Percentiles rank a stretch among this genome's conserved stretches.
Evolutionary conservation across 2,113 vertebrate species (phyloP).

Genomic region (Bambusicola thoracicus): DNA sequence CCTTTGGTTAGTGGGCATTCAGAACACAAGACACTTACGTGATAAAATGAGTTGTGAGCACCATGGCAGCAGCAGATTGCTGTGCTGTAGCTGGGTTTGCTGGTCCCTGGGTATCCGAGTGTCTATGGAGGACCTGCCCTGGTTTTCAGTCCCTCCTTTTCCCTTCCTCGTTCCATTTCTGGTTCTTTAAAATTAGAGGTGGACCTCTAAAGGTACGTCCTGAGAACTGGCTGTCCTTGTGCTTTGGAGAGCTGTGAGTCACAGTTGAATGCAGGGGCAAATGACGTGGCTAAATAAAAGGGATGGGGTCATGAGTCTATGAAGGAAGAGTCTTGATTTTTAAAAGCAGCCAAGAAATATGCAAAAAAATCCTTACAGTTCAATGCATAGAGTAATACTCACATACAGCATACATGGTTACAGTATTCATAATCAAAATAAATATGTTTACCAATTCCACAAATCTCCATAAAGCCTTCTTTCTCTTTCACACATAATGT

Average conservation of each 20-base stretch:
- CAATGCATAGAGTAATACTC: not conserved
- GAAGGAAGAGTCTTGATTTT: not conserved
- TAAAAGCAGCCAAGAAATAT: not conserved
- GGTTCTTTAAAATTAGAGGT: constrained; percentile 34
- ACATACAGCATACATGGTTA: not conserved
- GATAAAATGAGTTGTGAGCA: not conserved
- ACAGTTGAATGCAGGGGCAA: not conserved
- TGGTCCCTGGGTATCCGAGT: not conserved
- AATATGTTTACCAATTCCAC: constrained; percentile 27
- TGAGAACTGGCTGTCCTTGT: not conserved
- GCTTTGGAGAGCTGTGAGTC: constrained; percentile 14
- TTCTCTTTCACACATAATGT: not conserved
- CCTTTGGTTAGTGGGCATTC: not conserved
- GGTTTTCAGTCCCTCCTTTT: not conserved
- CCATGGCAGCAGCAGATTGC: not conserved
- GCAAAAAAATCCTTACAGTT: not conserved
- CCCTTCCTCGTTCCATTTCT: not conserved
- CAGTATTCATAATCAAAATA: constrained; percentile 42
- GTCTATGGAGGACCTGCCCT: not conserved
- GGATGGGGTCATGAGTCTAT: not conserved
- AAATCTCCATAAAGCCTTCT: constrained; percentile 18
- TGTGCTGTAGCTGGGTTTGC: not conserved
- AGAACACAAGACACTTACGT: not conserved
- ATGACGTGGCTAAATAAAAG: not conserved
- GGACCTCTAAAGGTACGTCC: not conserved